Evolutionary conservation across 2,797 vertebrate species (phyloP).

Genomic region (Acipenser oxyrinchus): DNA sequence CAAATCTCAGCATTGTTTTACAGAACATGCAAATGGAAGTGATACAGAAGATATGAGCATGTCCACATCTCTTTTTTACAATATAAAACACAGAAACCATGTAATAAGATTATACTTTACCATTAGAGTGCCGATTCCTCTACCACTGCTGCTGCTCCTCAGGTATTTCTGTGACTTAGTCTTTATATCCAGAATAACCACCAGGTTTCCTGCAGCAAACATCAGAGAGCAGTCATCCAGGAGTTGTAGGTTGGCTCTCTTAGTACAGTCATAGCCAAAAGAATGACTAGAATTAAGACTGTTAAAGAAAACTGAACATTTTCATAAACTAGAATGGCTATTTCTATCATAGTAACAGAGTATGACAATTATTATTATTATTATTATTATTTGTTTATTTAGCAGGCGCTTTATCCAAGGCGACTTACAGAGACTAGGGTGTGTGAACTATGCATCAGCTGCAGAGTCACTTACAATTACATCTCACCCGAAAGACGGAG

Average conservation of each 20-base stretch:
- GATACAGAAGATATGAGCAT: neutral
- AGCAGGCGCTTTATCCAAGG: too few species aligned
- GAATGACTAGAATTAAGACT: slow-evolving; percentile 73
- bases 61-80: neutral
- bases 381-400: too few species aligned
- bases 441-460: too few species aligned
- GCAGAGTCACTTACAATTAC: too few species aligned
- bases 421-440: too few species aligned
- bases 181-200: slow-evolving; percentile 67
- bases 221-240: slow-evolving; percentile 65
- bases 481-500: too few species aligned
- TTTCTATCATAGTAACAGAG: neutral
- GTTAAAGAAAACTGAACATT: slow-evolving; percentile 21
- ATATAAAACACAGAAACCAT: neutral
- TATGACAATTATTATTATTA: too few species aligned
- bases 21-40: neutral
- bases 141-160: slow-evolving; percentile 64
- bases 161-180: slow-evolving; percentile 66
- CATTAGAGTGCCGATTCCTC: slow-evolving; percentile 75
- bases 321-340: neutral
- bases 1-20: neutral
- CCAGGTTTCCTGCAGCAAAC: slow-evolving; percentile 79
- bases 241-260: slow-evolving; percentile 71
- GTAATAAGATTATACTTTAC: slow-evolving; percentile 44
- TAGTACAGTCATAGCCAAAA: slow-evolving; percentile 82